phyloP scores from a whole-genome alignment of 2,113 vertebrate species.

The Pollachius pollachius region DNA sequence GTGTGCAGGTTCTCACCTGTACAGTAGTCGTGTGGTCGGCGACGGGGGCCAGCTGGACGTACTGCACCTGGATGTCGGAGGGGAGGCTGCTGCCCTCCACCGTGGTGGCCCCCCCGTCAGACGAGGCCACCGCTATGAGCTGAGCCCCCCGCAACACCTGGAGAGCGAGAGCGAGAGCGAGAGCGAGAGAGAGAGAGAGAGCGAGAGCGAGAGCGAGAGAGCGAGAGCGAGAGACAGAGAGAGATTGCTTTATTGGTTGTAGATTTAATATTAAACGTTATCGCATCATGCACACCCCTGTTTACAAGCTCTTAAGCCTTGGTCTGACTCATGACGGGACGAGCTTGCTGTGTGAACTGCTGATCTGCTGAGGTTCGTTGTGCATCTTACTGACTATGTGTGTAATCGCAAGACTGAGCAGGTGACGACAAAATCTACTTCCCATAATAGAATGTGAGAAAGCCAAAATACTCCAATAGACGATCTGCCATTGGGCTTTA shows the following conservation, averaged over 20 bases:
- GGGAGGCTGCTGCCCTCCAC: slow-evolving; percentile 89
- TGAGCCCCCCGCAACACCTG: slow-evolving; percentile 94
- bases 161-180: neutral
- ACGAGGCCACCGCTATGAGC: slow-evolving; percentile 93
- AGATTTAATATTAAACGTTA: neutral
- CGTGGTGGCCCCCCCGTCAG: slow-evolving; percentile 79
- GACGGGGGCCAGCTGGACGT: slow-evolving; percentile 92
- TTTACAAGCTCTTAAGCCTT: no score
- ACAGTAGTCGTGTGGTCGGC: slow-evolving; percentile 80
- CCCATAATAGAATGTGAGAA: no score
- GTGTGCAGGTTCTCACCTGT: slow-evolving; percentile 70
- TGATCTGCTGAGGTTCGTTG: no score
- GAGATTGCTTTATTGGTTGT: neutral
- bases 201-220: neutral
- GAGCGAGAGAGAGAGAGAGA: neutral
- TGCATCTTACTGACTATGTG: no score
- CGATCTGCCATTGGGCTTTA: neutral
- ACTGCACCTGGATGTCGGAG: slow-evolving; percentile 96
- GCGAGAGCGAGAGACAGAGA: neutral
- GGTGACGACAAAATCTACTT: no score
- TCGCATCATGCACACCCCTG: no score
- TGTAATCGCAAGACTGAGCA: no score
- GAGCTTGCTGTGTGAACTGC: no score
- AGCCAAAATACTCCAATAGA: no score
- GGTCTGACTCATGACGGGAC: no score